Evolutionary conservation across 2,113 vertebrate species (phyloP).

Genomic region (Alouatta palliata): DNA sequence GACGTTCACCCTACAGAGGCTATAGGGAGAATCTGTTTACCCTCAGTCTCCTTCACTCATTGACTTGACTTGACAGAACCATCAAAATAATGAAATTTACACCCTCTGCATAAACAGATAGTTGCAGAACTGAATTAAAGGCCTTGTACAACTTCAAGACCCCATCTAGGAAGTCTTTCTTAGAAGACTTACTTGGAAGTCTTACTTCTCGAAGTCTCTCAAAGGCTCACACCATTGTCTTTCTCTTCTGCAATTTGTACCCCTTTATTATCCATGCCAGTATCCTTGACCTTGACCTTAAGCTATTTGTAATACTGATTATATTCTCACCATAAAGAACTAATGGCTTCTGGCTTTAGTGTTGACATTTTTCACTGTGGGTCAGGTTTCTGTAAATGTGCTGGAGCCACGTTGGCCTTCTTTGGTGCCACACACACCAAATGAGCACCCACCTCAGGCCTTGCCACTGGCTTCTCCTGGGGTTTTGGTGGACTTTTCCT

Average conservation of each 20-base stretch:
- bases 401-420: neutral
- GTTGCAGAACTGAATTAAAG: neutral
- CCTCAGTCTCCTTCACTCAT: neutral
- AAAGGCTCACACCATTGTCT: neutral
- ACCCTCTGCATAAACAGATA: neutral
- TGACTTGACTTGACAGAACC: neutral
- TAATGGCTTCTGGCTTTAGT: neutral
- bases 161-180: neutral
- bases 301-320: neutral
- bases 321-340: neutral
- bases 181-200: too few relatives aligned
- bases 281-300: neutral
- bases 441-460: accelerated
- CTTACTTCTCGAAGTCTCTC: too few relatives aligned
- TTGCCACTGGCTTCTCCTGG: neutral
- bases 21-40: neutral
- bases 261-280: neutral
- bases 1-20: too few relatives aligned
- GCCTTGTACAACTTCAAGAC: neutral
- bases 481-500: neutral
- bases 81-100: neutral
- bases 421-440: neutral
- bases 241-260: neutral
- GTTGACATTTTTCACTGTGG: neutral
- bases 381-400: neutral